Percentiles rank a stretch among this genome's conserved stretches.
phyloP scores from a whole-genome alignment of 2,888 invertebrate species.

The Scaptomyza tumidula region DNA sequence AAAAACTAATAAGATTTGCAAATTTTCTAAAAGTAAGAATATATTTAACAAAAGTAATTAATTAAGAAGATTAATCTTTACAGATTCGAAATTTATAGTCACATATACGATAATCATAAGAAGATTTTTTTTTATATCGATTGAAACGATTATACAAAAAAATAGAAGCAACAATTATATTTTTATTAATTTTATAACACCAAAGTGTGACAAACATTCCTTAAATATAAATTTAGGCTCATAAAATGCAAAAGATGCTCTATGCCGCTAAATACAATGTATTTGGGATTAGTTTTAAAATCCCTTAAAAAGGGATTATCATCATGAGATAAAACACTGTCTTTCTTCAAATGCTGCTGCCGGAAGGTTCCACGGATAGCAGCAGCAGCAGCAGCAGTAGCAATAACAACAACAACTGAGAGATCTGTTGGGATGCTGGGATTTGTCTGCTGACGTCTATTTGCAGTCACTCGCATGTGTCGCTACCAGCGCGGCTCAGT shows the following conservation, averaged over 20 bases:
- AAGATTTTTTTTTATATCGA: too few relatives aligned
- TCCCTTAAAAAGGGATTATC: background rate
- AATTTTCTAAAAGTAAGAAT: too few relatives aligned
- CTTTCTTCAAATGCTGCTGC: slow-evolving; percentile 23
- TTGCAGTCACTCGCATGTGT: slow-evolving; percentile 76
- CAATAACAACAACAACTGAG: slow-evolving; percentile 8
- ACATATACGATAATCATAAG: too few relatives aligned
- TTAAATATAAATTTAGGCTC: too few relatives aligned
- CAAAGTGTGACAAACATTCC: too few relatives aligned
- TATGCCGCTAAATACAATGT: background rate
- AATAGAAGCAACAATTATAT: too few relatives aligned
- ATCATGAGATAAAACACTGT: slow-evolving; percentile 18
- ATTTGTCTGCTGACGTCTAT: slow-evolving; percentile 55
- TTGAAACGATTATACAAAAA: too few relatives aligned
- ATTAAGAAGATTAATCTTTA: too few relatives aligned
- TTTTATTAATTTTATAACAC: too few relatives aligned
- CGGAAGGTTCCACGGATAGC: slow-evolving; percentile 36
- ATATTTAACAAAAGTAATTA: too few relatives aligned
- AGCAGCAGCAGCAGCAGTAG: slow-evolving; percentile 47
- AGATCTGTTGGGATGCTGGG: slow-evolving; percentile 16
- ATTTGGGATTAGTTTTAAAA: background rate
- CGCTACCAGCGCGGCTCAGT: slow-evolving; percentile 60
- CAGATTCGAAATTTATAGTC: too few relatives aligned
- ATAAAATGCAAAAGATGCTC: background rate
- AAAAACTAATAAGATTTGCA: too few relatives aligned